Evolutionary conservation across 2,888 invertebrate species (phyloP).

Genomic region (Cepaea hortensis): DNA sequence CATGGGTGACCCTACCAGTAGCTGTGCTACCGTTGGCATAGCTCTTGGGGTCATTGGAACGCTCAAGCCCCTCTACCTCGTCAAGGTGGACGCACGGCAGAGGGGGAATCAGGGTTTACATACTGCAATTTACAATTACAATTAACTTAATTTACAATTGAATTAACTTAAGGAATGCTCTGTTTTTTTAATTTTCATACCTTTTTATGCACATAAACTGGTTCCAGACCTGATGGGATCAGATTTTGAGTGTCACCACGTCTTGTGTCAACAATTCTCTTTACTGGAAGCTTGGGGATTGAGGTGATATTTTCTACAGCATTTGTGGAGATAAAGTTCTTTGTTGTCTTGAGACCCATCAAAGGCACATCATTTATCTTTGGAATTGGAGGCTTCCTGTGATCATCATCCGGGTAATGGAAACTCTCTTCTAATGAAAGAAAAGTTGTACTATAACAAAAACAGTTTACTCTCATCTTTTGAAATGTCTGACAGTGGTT

Average conservation of each 20-base stretch:
- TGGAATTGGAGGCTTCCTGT: conserved; percentile 71
- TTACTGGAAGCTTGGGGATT: conserved; percentile 73
- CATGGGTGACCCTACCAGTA: too few species aligned
- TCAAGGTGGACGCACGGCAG: too few species aligned
- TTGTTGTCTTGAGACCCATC: conserved; percentile 76
- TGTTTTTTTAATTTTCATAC: conserved; percentile 54
- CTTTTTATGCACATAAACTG: conserved; percentile 74
- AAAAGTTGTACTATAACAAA: neutral
- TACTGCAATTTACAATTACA: too few species aligned
- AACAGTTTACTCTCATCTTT: neutral
- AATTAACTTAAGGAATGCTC: neutral
- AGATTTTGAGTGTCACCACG: conserved; percentile 74
- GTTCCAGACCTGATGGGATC: conserved; percentile 75
- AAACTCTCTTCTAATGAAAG: conserved; percentile 59
- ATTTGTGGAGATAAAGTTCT: conserved; percentile 76
- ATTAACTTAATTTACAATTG: too few species aligned
- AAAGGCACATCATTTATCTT: conserved; percentile 70
- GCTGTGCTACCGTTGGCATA: too few species aligned
- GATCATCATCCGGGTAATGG: conserved; percentile 70
- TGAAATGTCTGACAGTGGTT: neutral
- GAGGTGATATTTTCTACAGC: conserved; percentile 76
- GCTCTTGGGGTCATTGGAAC: too few species aligned
- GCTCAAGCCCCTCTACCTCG: too few species aligned
- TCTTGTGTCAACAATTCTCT: conserved; percentile 74
- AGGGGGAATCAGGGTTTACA: too few species aligned